These are phyloP conservation scores for Opisthocomus hoazin DNA, from an alignment of 2,113 vertebrate genomes.

Conservation along the genomic window DNA sequence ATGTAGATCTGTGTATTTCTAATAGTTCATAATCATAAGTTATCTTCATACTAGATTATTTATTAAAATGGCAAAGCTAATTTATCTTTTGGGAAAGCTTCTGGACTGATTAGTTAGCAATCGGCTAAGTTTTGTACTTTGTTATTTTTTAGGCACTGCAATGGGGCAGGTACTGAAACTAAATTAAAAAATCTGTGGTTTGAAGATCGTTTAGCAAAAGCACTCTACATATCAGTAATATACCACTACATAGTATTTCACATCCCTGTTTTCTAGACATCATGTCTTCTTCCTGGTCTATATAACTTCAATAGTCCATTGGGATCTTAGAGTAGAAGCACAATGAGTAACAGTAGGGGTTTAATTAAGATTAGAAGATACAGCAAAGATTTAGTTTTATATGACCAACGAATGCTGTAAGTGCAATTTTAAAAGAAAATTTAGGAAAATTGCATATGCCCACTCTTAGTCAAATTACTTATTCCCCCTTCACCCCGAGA, in stretches of 20 bases:
- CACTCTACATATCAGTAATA: neutral
- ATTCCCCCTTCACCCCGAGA: fast-evolving
- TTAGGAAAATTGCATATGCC: neutral
- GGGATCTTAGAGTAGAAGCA: neutral
- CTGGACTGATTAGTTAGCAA: neutral
- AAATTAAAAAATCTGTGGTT: neutral
- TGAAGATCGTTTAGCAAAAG: neutral
- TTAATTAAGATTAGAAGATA: neutral
- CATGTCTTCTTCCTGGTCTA: neutral
- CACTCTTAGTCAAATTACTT: neutral
- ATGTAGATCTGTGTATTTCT: neutral
- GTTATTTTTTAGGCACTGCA: neutral
- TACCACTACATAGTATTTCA: neutral
- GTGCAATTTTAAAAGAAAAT: neutral
- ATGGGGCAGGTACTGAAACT: neutral
- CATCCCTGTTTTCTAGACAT: neutral
- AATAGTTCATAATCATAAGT: neutral
- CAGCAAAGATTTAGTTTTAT: neutral
- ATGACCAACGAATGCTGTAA: neutral
- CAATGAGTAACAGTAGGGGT: neutral
- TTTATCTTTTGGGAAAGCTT: neutral
- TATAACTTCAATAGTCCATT: neutral
- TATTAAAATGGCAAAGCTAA: neutral
- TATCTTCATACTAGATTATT: neutral
- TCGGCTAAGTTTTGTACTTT: neutral